Base-by-base conservation (phyloP, 2,888 invertebrate species). In the Dioctria rufipes region DNA sequence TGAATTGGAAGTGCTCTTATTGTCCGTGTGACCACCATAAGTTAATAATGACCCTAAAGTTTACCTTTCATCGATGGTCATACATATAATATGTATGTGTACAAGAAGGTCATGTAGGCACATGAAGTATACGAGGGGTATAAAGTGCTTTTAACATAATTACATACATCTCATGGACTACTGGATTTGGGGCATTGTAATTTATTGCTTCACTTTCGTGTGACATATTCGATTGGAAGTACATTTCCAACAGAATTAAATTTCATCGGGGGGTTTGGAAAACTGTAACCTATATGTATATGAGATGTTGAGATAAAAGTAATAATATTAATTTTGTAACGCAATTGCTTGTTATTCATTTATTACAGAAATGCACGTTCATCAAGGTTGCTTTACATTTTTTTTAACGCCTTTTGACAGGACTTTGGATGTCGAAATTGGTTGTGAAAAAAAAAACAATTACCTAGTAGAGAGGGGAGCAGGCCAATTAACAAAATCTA, bases 11-110 rank as follows among this genome's bases (percentile, higher is more conserved):
- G 39, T 25, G 39, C 54, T n/a, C 54, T 37, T 39, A 40, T 58
- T 60, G 73, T 60, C 73, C 60, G 58, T 69, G 42, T 73, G 58
- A 60, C 58, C 73, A 60, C 54, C 25, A 25, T 25, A 73, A 73
- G 51, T 60, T 60, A 73, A 25, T 25, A 25, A 73, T 73, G 42
- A 25, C 43, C 42, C 58, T n/a, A 6, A 8, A 42, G 69, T 37
- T 39, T 54, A 51, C 8, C 40, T 25, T 54, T 71, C 40, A 51
- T 37, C 42, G n/a, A 25, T 25, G 4, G 6, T 11, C 54, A 58
- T 60, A 73, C n/a, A n/a, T 13, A 58, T 13, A n/a, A 9, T 11
- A 42, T 9, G 46, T 25, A 25, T 25, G 25, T 25, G 25, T 25
- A 25, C 25, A 25, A 25, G 25, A 25, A 25, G 25, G 25, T 54